A percentile compares a stretch with the other conserved stretches of the same genome.
phyloP scores from a whole-genome alignment of 2,113 vertebrate genomes.

The Petromus typicus region DNA sequence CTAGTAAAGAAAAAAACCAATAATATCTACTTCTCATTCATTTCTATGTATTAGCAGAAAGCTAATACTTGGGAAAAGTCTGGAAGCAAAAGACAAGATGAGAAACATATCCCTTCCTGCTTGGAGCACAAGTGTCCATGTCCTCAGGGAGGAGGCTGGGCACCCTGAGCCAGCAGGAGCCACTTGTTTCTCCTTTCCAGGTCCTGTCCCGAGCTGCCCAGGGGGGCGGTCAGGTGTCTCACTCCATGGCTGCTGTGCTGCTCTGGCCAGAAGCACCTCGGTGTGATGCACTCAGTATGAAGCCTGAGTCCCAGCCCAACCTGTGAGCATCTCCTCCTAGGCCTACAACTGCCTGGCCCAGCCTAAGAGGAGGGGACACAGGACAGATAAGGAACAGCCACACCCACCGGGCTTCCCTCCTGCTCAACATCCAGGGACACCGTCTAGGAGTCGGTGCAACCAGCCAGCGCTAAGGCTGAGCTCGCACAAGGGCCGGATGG shows the following conservation, averaged over 20 bases:
- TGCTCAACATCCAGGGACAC: no score
- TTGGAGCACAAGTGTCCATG: background rate
- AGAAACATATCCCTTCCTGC: background rate
- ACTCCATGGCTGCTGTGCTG: background rate
- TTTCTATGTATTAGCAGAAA: background rate
- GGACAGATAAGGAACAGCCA: rapidly evolving
- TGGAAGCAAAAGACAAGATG: background rate
- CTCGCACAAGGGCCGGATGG: rapidly evolving
- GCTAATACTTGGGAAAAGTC: background rate
- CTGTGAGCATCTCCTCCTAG: background rate
- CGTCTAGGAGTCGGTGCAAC: background rate
- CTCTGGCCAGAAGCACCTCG: background rate
- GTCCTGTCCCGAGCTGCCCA: rapidly evolving
- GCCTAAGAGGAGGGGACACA: no score
- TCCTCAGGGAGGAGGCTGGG: background rate
- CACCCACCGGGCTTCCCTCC: background rate
- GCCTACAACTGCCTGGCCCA: background rate
- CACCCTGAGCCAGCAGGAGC: background rate
- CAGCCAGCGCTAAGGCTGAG: background rate
- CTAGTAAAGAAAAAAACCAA: background rate
- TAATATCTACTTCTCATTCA: background rate
- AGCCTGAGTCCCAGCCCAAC: background rate
- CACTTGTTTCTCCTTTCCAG: rapidly evolving
- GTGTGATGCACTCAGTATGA: rapidly evolving
- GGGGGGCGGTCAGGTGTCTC: background rate